Percentiles rank a stretch among this genome's conserved stretches.
Conservation (phyloP, 1,140 invertebrate genomes). For the Oreohelix idahoensis region DNA sequence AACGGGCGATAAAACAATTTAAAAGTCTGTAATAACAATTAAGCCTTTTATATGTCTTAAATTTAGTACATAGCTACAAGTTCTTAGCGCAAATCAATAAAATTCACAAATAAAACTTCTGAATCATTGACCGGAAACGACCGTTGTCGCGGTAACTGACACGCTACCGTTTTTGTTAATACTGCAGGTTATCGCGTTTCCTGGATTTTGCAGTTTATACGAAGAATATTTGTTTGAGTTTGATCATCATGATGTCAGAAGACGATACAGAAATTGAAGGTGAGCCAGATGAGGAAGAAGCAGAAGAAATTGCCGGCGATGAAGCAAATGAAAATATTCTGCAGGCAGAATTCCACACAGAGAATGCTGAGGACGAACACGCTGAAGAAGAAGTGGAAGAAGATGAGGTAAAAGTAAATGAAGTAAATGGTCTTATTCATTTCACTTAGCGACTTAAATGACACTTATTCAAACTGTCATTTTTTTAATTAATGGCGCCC, state of each 20-base stretch:
- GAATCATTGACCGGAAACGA: constrained; percentile 13
- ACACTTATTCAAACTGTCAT: no score
- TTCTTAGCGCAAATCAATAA: neutral
- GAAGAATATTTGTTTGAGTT: neutral
- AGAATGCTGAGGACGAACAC: constrained; percentile 46
- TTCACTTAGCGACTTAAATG: no score
- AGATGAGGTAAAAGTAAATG: neutral
- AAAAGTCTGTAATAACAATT: no score
- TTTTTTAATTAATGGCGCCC: no score
- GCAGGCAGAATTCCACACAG: constrained; percentile 47
- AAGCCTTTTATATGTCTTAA: no score
- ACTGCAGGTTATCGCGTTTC: no score
- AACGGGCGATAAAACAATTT: no score
- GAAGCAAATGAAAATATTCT: constrained; percentile 45
- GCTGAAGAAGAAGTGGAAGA: constrained; percentile 52
- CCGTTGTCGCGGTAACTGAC: constrained; percentile 22
- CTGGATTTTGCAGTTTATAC: no score
- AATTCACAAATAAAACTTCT: neutral
- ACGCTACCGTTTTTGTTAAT: neutral
- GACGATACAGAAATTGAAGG: constrained; percentile 9
- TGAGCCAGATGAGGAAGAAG: constrained; percentile 41
- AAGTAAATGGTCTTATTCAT: no score
- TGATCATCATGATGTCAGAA: constrained; percentile 8
- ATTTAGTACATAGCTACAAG: no score
- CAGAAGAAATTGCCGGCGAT: constrained; percentile 48